Evolutionary conservation across 2,113 vertebrate species (phyloP).

Genomic region (Calidris pugnax): DNA sequence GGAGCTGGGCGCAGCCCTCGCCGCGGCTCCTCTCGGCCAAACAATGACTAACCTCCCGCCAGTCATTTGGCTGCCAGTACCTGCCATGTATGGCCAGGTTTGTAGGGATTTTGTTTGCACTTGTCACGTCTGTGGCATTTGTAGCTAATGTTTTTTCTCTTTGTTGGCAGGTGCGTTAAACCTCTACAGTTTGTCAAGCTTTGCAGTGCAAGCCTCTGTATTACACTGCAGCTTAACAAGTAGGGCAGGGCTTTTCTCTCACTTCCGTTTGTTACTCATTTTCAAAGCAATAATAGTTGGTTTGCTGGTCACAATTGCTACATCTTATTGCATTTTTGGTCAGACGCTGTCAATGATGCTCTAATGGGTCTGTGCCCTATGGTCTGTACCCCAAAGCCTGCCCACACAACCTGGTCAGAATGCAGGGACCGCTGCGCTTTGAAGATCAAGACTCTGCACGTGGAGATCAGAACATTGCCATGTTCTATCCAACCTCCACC

Average conservation of each 20-base stretch:
- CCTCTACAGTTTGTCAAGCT: constrained; percentile 88
- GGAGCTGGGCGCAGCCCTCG: constrained; percentile 37
- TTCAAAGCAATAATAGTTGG: constrained; percentile 82
- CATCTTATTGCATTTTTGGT: constrained; percentile 89
- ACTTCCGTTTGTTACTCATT: constrained; percentile 81
- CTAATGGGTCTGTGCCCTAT: constrained; percentile 91
- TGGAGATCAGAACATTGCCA: constrained; percentile 90
- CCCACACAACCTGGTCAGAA: constrained; percentile 88
- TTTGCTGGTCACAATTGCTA: constrained; percentile 86
- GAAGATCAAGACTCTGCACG: constrained; percentile 89
- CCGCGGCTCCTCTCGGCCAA: constrained; percentile 75
- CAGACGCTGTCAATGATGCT: constrained; percentile 89
- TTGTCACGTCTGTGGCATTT: constrained; percentile 81
- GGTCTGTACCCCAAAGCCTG: constrained; percentile 90
- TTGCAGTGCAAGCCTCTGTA: constrained; percentile 87
- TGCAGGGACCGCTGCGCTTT: constrained; percentile 87
- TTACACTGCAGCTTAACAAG: constrained; percentile 89
- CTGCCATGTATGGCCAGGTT: constrained; percentile 70
- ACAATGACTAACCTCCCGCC: constrained; percentile 56
- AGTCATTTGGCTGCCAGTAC: constrained; percentile 77
- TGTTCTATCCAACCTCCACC: constrained; percentile 91
- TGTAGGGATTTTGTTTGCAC: constrained; percentile 79
- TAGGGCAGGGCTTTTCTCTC: constrained; percentile 87
- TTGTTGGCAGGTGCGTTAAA: constrained; percentile 90
- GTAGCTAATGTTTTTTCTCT: constrained; percentile 87